Evolutionary conservation across 2,113 vertebrate species (phyloP).

Genomic region (Colistium nudipinnis): DNA sequence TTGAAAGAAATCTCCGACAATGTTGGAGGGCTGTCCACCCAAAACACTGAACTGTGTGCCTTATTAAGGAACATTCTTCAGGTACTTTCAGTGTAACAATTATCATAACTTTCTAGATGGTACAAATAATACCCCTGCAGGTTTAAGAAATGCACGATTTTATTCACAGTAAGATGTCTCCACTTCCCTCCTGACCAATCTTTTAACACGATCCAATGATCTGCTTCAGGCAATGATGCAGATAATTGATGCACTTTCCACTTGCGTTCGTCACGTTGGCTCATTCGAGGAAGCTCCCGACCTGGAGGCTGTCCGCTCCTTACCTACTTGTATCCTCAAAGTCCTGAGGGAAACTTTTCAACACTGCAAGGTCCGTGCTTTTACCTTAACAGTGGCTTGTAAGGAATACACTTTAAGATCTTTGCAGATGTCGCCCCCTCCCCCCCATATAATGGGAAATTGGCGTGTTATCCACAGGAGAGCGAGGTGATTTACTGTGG

Average conservation of each 20-base stretch:
- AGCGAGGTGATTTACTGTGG: slow-evolving; percentile 91
- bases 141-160: neutral
- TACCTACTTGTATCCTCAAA: slow-evolving; percentile 86
- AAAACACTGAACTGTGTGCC: slow-evolving; percentile 85
- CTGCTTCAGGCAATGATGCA: slow-evolving; percentile 85
- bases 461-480: slow-evolving; percentile 79
- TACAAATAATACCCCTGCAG: neutral
- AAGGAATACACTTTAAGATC: neutral
- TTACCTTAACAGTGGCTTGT: neutral
- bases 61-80: slow-evolving; percentile 86
- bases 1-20: slow-evolving; percentile 85
- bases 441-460: too few species aligned
- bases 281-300: slow-evolving; percentile 77
- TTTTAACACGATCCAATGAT: neutral
- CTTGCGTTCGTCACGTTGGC: slow-evolving; percentile 85
- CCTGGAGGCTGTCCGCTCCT: slow-evolving; percentile 83
- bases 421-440: too few species aligned
- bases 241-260: slow-evolving; percentile 82
- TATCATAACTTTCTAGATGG: neutral
- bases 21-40: slow-evolving; percentile 86
- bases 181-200: neutral
- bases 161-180: neutral
- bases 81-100: slow-evolving; percentile 61
- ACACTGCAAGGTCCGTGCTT: slow-evolving; percentile 89
- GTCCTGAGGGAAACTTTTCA: slow-evolving; percentile 88